phyloP scores from a whole-genome alignment of 2,888 invertebrate genomes.

The Exocentrus adspersus region DNA sequence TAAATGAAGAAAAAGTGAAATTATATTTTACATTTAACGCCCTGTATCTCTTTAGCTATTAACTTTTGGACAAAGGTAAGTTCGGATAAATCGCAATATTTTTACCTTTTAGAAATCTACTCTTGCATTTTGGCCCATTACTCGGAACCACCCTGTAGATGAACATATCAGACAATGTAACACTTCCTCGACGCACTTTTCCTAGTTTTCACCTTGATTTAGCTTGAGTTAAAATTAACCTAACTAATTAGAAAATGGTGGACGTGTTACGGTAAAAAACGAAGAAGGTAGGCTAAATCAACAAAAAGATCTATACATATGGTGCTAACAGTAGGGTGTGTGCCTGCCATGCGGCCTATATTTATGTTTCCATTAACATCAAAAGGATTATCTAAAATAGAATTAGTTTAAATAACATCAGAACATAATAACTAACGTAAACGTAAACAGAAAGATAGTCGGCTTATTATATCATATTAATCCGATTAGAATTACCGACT shows the following conservation, averaged over 20 bases:
- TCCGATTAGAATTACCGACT: not conserved
- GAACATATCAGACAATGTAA: no score
- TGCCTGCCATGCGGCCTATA: not conserved
- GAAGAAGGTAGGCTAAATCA: not conserved
- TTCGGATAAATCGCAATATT: no score
- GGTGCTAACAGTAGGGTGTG: slow-evolving; percentile 4
- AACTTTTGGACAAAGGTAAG: no score
- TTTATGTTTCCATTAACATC: slow-evolving; percentile 18
- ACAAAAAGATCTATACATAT: not conserved
- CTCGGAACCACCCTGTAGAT: no score
- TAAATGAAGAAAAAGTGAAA: no score
- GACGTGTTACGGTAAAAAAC: not conserved
- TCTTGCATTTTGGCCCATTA: no score
- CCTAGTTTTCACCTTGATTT: no score
- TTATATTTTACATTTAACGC: no score
- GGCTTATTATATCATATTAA: not conserved
- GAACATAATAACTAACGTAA: slow-evolving; percentile 11
- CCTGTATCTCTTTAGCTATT: no score
- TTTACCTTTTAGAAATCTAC: no score
- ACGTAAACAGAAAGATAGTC: slow-evolving; percentile 2
- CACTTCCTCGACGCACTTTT: no score
- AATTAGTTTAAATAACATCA: slow-evolving; percentile 21
- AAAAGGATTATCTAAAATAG: slow-evolving; percentile 19
- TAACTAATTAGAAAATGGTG: not conserved
- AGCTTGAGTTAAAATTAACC: not conserved